Conservation (phyloP, 2,113 vertebrate species). For the Patagioenas fasciata region DNA sequence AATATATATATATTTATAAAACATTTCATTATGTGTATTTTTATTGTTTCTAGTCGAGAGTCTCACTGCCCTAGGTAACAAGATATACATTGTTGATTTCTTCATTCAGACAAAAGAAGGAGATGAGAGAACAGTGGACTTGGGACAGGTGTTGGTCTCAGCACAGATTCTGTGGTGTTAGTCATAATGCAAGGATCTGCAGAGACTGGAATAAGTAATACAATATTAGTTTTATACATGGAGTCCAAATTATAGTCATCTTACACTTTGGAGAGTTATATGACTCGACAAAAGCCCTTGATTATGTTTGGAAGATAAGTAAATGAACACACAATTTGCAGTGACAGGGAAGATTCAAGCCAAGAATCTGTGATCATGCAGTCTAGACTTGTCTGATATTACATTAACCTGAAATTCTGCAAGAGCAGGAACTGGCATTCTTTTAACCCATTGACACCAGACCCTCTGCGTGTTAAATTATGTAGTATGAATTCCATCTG, state of each 20-base stretch:
- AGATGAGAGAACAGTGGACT: neutral
- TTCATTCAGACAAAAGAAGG: neutral
- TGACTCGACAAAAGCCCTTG: neutral
- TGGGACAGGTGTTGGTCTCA: neutral
- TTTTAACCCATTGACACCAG: neutral
- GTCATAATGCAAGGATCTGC: neutral
- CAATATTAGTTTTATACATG: neutral
- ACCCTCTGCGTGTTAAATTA: neutral
- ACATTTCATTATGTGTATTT: neutral
- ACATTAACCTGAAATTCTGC: neutral
- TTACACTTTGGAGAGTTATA: neutral
- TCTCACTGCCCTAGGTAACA: neutral
- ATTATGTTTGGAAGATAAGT: neutral
- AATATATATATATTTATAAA: neutral
- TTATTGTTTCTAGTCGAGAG: neutral
- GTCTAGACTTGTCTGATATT: neutral
- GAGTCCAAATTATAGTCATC: neutral
- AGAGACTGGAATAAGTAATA: neutral
- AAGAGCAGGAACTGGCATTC: neutral
- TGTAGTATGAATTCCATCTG: neutral
- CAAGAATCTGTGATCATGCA: neutral
- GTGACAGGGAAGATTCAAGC: neutral
- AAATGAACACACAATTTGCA: neutral
- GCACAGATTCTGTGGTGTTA: neutral
- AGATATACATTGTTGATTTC: neutral